Conservation (phyloP, 2,888 invertebrate genomes). For the Mythimna ferrago region DNA sequence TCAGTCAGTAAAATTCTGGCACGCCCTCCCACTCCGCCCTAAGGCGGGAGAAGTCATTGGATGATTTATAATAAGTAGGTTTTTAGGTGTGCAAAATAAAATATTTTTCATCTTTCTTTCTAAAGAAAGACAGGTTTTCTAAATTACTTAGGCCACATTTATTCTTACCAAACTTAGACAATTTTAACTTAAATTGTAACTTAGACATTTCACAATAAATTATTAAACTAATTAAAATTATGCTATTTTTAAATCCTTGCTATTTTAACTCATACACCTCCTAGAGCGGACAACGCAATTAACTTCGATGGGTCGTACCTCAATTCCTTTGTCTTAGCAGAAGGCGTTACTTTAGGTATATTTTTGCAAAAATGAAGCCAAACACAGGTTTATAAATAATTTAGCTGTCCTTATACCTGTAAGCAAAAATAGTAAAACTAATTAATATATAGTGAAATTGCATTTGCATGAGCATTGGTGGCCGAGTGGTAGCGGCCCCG, state of each 20-base stretch:
- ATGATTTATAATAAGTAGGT: no score
- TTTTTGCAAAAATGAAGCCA: slow-evolving; percentile 7
- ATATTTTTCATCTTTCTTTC: no score
- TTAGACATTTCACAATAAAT: not conserved
- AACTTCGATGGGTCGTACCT: slow-evolving; percentile 5
- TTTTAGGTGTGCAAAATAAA: no score
- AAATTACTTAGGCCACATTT: no score
- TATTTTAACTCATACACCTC: slow-evolving; percentile 17
- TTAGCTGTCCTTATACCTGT: slow-evolving; percentile 12
- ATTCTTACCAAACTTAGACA: no score
- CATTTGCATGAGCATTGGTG: no score
- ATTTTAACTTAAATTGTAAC: not conserved
- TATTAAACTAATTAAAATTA: not conserved
- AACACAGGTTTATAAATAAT: not conserved
- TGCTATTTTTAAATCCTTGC: not conserved
- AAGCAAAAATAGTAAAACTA: not conserved
- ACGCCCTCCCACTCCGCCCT: no score
- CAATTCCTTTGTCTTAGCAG: slow-evolving; percentile 6
- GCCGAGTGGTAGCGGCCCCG: no score
- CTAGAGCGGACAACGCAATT: not conserved
- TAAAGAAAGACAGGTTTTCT: no score
- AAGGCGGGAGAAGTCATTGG: no score
- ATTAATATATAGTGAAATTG: not conserved
- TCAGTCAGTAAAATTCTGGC: no score
- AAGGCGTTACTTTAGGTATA: slow-evolving; percentile 23